Conservation (phyloP, 2,888 invertebrate genomes). For the Papilio gigon region DNA sequence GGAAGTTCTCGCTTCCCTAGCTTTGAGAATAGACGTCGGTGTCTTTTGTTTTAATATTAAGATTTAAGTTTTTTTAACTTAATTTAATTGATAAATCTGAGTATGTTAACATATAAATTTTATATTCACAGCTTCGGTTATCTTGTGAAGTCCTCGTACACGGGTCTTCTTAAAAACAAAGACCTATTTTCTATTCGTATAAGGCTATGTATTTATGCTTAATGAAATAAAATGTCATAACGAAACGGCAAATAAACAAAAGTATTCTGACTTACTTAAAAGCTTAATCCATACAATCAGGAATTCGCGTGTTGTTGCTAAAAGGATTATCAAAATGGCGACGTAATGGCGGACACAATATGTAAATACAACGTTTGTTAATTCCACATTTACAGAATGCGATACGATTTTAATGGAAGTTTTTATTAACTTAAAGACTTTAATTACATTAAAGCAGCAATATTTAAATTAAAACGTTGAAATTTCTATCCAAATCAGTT, state of each 20-base stretch:
- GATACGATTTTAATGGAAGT: neutral
- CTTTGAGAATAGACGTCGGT: neutral
- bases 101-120: too few relatives aligned
- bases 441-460: too few relatives aligned
- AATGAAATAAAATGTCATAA: too few relatives aligned
- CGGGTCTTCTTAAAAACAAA: too few relatives aligned
- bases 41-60: neutral
- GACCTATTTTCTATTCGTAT: too few relatives aligned
- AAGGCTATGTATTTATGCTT: too few relatives aligned
- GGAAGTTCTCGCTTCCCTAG: neutral
- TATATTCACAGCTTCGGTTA: too few relatives aligned
- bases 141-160: too few relatives aligned
- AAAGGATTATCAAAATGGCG: slow-evolving; percentile 28
- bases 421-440: neutral
- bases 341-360: slow-evolving; percentile 12
- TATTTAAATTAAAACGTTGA: neutral
- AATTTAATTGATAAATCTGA: too few relatives aligned
- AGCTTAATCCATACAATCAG: slow-evolving; percentile 29
- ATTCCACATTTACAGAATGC: neutral
- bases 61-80: too few relatives aligned
- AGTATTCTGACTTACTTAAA: neutral
- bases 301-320: slow-evolving; percentile 24
- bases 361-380: slow-evolving; percentile 33
- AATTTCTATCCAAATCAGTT: too few relatives aligned
- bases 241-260: neutral